Evolutionary conservation across 2,113 vertebrate species (phyloP).

Genomic region (Rutilus rutilus): DNA sequence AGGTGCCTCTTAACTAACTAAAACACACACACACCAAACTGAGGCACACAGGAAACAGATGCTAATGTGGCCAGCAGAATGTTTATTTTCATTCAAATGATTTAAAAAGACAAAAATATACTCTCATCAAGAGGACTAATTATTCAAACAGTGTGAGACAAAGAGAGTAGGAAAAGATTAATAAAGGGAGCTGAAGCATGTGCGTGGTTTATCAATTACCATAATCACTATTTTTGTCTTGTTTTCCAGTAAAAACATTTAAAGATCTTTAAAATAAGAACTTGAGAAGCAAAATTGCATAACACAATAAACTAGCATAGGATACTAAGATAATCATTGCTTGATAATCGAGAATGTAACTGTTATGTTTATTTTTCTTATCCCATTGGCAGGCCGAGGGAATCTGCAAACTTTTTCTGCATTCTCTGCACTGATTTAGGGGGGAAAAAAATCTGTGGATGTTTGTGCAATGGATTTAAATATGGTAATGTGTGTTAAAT

Average conservation of each 20-base stretch:
- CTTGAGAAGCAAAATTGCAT: conserved; percentile 4
- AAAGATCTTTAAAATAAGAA: conserved; percentile 24
- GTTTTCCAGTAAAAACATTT: conserved; percentile 24
- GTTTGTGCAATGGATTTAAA: conserved; percentile 7
- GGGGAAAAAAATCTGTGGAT: background rate
- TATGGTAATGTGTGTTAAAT: background rate
- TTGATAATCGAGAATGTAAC: conserved; percentile 21
- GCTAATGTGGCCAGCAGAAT: conserved; percentile 34
- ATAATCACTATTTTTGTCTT: conserved; percentile 13
- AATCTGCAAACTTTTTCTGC: background rate
- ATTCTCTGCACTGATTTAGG: background rate
- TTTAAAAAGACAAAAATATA: conserved; percentile 19
- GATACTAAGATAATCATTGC: conserved; percentile 18
- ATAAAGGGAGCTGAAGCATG: conserved; percentile 10
- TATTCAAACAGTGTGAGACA: conserved; percentile 24
- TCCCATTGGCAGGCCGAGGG: background rate
- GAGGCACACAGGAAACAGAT: conserved; percentile 29
- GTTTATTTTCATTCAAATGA: conserved; percentile 24
- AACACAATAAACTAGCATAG: conserved; percentile 13
- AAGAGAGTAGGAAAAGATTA: conserved; percentile 5
- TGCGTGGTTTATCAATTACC: conserved; percentile 15
- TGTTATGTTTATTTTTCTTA: conserved; percentile 2
- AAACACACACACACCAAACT: conserved; percentile 13
- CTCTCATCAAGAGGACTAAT: conserved; percentile 25
- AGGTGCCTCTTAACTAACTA: conserved; percentile 46